Evolutionary conservation across 1,140 invertebrate genomes (phyloP).

Genomic region (Drosophila ficusphila): DNA sequence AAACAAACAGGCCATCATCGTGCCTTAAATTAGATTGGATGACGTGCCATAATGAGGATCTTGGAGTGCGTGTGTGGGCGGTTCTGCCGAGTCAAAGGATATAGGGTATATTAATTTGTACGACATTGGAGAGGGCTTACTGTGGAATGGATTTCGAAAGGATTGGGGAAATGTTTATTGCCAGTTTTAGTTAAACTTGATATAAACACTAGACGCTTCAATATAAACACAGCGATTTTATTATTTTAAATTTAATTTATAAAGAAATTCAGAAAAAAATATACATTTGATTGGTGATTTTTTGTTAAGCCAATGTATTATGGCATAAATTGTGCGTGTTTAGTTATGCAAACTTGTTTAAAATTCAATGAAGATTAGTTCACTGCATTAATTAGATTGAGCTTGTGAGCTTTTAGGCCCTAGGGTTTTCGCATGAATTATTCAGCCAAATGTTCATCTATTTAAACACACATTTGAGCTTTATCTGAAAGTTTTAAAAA

Average conservation of each 20-base stretch:
- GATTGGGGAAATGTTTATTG: background rate
- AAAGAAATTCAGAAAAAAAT: no score
- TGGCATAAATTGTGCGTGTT: background rate
- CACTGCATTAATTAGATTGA: background rate
- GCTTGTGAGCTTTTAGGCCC: slow-evolving; percentile 10
- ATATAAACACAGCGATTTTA: no score
- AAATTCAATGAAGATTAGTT: slow-evolving; percentile 5
- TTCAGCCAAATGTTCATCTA: background rate
- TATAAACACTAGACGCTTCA: no score
- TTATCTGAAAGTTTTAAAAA: background rate
- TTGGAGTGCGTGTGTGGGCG: slow-evolving; percentile 1
- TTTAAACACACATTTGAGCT: background rate
- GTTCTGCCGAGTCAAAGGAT: background rate
- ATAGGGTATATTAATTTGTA: slow-evolving; percentile 21
- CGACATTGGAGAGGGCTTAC: background rate
- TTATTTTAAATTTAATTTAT: no score
- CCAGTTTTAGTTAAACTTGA: background rate
- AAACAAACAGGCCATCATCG: slow-evolving; percentile 52
- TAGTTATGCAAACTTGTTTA: background rate
- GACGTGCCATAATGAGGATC: slow-evolving; percentile 76
- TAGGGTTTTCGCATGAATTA: background rate
- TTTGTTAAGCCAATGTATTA: no score
- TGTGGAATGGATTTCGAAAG: background rate
- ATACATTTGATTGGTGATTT: background rate
- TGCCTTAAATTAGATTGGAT: slow-evolving; percentile 74